Evolutionary conservation across 2,113 vertebrate species (phyloP).

Genomic region (Dryoscopus gambensis): DNA sequence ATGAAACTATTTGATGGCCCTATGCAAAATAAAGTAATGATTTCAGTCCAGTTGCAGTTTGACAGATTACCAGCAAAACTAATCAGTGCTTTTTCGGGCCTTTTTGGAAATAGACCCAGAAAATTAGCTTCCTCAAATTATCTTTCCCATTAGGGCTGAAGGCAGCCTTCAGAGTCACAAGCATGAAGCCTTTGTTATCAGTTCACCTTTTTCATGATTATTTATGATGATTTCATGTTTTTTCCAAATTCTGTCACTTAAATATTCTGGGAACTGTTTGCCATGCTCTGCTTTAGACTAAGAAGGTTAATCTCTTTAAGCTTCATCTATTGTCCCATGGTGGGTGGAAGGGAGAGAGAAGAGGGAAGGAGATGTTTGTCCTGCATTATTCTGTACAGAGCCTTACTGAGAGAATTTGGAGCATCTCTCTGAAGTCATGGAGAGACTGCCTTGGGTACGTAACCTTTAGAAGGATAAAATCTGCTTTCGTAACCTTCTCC

Average conservation of each 20-base stretch:
- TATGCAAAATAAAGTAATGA: background rate
- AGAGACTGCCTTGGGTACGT: background rate
- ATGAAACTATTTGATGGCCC: background rate
- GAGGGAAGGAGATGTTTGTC: background rate
- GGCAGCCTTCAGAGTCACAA: background rate
- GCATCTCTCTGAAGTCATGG: background rate
- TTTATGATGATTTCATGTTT: background rate
- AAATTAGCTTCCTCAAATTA: slow-evolving; percentile 4
- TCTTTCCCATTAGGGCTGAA: background rate
- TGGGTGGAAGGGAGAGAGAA: background rate
- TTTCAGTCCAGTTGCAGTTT: background rate
- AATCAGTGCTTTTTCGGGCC: background rate
- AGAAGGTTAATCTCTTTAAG: background rate
- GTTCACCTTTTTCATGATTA: background rate
- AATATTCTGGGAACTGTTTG: background rate
- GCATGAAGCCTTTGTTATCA: background rate
- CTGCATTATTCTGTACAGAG: background rate
- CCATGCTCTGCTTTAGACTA: background rate
- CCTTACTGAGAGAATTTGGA: background rate
- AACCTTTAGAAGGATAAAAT: background rate
- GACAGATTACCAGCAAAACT: slow-evolving; percentile 24
- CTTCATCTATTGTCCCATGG: background rate
- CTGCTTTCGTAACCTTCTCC: background rate
- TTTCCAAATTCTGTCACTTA: background rate
- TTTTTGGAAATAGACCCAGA: background rate